A percentile compares a stretch with the other conserved stretches of the same genome.
Evolutionary conservation across 1,140 invertebrate species (phyloP).

Genomic region (Forficula auricularia): DNA sequence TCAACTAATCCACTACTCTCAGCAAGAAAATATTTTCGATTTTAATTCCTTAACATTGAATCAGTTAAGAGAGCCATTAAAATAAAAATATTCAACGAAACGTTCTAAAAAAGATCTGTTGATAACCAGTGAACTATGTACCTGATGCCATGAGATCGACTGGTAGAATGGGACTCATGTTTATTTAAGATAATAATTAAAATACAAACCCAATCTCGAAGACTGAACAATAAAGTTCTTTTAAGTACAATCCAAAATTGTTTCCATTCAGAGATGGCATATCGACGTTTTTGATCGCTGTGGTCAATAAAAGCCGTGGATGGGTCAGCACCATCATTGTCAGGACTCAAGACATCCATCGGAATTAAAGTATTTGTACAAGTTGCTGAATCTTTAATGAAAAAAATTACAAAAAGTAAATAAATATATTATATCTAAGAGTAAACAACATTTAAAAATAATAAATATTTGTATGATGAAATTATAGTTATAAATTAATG

Average conservation of each 20-base stretch:
- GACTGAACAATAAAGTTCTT: slow-evolving; percentile 58
- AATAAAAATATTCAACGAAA: too few relatives aligned
- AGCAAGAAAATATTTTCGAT: too few relatives aligned
- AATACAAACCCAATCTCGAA: slow-evolving; percentile 59
- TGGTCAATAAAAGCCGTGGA: slow-evolving; percentile 45
- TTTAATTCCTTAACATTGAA: too few relatives aligned
- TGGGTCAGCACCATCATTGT: slow-evolving; percentile 40
- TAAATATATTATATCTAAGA: slow-evolving; percentile 7
- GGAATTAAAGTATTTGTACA: slow-evolving; percentile 33
- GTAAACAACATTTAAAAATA: slow-evolving; percentile 3
- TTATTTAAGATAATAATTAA: too few relatives aligned
- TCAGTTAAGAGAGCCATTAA: too few relatives aligned
- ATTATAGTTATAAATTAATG: too few relatives aligned
- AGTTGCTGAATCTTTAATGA: slow-evolving; percentile 27
- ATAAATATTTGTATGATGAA: too few relatives aligned
- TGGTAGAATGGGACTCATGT: too few relatives aligned
- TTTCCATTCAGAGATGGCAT: slow-evolving; percentile 53
- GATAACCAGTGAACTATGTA: too few relatives aligned
- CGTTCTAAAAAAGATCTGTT: too few relatives aligned
- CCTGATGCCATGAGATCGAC: too few relatives aligned
- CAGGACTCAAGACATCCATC: slow-evolving; percentile 21
- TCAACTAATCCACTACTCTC: too few relatives aligned
- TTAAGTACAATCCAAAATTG: slow-evolving; percentile 70
- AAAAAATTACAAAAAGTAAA: slow-evolving; percentile 7
- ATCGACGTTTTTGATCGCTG: slow-evolving; percentile 26